Evolutionary conservation across 2,888 invertebrate genomes (phyloP), one percentile per base, ranked within the genome.

Genomic region (Tetramorium bicarinatum): DNA sequence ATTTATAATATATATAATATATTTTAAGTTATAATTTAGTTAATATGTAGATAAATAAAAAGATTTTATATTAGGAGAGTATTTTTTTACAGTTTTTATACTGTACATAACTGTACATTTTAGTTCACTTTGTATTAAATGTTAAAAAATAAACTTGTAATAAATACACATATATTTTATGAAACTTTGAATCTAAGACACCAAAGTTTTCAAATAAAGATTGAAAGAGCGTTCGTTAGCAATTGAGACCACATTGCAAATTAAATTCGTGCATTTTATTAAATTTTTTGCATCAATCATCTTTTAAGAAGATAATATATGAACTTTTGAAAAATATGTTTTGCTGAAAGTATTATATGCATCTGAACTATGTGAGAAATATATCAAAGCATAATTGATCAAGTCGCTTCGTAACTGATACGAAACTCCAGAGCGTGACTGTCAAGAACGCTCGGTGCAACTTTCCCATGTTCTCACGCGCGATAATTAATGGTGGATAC

Each of bases 401-500:
- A 44, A 21, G 41, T 41, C 8, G 18, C 21, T 13, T 54, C 54
- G 21, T 47, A 34, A 79, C 47, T 69, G 21, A 59, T 7, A 38
- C 8, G 9, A 34, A 21, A 29, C 8, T 25, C 44, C 6, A 59
- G 38, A 18, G 59, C 25, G 56, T 21, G 11, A 41, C 9, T 41
- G 25, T 54, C 41, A 47, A 18, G 29, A 77, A 69, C 0, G n/a
- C 7, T 44, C 56, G 25, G 47, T 54, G 21, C 7, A 18, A 64
- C 67, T 79, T 44, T 59, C 67, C 29, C 52, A 47, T 41, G 56
- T 59, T 66, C 66, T 62, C 69, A 67, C 79, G 69, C 59, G 69
- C 11, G 67, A n/a, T 79, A 79, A 79, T 79, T 79, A 34, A 79
- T 79, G 69, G 44, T 79, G 56, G 44, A 54, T 69, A 69, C 79